Evolutionary conservation across 2,113 vertebrate genomes (phyloP).

Genomic region (Recurvirostra avosetta): DNA sequence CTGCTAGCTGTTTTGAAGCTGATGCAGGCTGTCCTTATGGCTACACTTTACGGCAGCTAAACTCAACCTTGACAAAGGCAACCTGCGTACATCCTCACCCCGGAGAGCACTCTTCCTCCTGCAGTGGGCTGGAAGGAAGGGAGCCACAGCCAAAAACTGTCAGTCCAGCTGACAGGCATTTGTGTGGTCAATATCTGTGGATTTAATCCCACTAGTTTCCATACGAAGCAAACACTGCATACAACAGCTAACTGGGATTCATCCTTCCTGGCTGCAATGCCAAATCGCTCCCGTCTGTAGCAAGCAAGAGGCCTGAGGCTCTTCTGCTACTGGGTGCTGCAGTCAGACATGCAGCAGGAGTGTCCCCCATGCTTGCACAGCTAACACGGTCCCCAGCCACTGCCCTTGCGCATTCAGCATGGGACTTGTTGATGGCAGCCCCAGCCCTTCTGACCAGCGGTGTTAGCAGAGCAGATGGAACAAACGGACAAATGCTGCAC

Average conservation of each 20-base stretch:
- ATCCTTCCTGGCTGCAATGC: not conserved
- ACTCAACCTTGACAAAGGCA: not conserved
- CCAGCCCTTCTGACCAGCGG: not conserved
- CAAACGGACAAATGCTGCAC: not conserved
- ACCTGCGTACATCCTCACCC: not conserved
- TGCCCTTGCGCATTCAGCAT: not conserved
- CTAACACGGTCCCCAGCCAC: not conserved
- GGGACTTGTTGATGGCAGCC: not conserved
- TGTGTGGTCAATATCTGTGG: not conserved
- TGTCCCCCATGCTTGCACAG: accelerated
- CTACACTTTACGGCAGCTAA: not conserved
- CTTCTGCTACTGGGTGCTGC: not conserved
- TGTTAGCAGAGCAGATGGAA: not conserved
- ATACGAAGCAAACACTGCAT: not conserved
- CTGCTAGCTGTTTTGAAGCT: not conserved
- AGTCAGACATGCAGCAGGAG: not conserved
- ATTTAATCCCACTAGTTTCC: not conserved
- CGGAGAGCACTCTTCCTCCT: not conserved
- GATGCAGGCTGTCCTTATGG: not conserved
- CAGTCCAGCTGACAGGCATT: not conserved
- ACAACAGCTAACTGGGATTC: not conserved
- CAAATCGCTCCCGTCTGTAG: not conserved
- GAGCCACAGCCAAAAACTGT: not conserved
- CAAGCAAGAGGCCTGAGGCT: not conserved
- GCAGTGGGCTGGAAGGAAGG: not conserved